phyloP scores from a whole-genome alignment of 2,797 vertebrate species.

The Synanceia verrucosa region DNA sequence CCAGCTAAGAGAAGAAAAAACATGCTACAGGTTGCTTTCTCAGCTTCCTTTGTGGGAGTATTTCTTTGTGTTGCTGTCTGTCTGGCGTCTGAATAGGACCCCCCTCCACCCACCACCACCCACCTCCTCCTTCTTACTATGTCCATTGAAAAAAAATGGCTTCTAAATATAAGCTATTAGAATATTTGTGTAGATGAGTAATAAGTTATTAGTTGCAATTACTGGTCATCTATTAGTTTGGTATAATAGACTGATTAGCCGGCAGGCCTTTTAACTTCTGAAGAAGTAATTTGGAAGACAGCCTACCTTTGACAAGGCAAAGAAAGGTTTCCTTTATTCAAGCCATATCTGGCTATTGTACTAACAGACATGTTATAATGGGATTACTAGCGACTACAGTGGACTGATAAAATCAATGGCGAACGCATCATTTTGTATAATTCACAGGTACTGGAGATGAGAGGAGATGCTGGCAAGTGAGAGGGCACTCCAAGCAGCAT shows the following conservation, averaged over 20 bases:
- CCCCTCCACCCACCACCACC: conserved; percentile 49
- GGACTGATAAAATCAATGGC: conserved; percentile 81
- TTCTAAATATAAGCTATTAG: conserved; percentile 89
- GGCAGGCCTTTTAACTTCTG: conserved; percentile 86
- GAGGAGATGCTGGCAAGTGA: conserved; percentile 73
- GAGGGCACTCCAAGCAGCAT: conserved; percentile 74
- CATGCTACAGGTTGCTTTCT: conserved; percentile 89
- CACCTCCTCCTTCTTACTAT: conserved; percentile 66
- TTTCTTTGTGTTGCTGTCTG: conserved; percentile 83
- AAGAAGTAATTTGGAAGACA: conserved; percentile 87
- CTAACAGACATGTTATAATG: conserved; percentile 85
- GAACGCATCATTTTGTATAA: conserved; percentile 81
- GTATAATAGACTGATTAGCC: conserved; percentile 87
- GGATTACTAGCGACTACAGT: conserved; percentile 82
- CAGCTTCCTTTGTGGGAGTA: conserved; percentile 83
- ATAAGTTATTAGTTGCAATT: conserved; percentile 91
- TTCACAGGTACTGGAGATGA: conserved; percentile 81
- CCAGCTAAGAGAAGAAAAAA: conserved; percentile 82
- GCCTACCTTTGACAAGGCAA: conserved; percentile 82
- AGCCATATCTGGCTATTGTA: conserved; percentile 84
- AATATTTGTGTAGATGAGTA: conserved; percentile 88
- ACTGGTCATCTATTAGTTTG: conserved; percentile 88
- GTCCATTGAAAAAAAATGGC: conserved; percentile 84
- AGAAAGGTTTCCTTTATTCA: conserved; percentile 84
- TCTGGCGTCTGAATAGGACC: conserved; percentile 80